Evolutionary conservation across 2,888 invertebrate species (phyloP).

Genomic region (Spodoptera picta): DNA sequence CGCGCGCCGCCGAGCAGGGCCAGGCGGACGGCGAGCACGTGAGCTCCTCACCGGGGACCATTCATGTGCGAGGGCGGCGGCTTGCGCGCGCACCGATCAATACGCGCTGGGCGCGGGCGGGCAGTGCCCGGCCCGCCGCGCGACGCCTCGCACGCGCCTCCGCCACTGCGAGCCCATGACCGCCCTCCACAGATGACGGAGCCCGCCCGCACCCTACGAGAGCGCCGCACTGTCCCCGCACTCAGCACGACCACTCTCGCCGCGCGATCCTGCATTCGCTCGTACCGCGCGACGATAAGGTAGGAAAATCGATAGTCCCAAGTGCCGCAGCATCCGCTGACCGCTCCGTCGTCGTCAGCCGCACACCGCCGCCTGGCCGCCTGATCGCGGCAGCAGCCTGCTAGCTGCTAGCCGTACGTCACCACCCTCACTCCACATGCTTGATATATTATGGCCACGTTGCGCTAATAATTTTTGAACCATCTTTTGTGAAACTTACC

Average conservation of each 20-base stretch:
- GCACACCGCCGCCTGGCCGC: conserved; percentile 22
- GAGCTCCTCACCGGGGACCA: conserved; percentile 84
- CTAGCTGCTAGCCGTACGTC: not conserved
- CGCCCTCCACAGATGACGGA: conserved; percentile 88
- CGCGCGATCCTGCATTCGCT: conserved; percentile 65
- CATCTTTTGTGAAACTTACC: not conserved
- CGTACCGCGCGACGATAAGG: conserved; percentile 76
- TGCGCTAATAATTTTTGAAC: conserved; percentile 10
- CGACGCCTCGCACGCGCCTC: conserved; percentile 77
- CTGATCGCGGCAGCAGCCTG: conserved; percentile 15
- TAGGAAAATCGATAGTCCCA: conserved; percentile 79
- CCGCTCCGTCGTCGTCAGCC: conserved; percentile 54
- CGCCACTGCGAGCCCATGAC: conserved; percentile 78
- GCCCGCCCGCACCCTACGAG: conserved; percentile 82
- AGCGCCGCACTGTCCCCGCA: conserved; percentile 74
- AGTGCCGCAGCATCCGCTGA: conserved; percentile 71
- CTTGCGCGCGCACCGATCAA: conserved; percentile 84
- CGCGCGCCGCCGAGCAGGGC: conserved; percentile 61
- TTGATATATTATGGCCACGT: conserved; percentile 11
- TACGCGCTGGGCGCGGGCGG: conserved; percentile 72
- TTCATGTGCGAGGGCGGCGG: conserved; percentile 82
- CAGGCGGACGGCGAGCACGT: conserved; percentile 76
- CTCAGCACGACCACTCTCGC: conserved; percentile 74
- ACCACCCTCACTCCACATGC: conserved; percentile 6
- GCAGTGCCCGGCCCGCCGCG: conserved; percentile 84